Evolutionary conservation across 2,113 vertebrate genomes (phyloP), one percentile per base, ranked within the genome.

Genomic region (Spheniscus mendiculus): DNA sequence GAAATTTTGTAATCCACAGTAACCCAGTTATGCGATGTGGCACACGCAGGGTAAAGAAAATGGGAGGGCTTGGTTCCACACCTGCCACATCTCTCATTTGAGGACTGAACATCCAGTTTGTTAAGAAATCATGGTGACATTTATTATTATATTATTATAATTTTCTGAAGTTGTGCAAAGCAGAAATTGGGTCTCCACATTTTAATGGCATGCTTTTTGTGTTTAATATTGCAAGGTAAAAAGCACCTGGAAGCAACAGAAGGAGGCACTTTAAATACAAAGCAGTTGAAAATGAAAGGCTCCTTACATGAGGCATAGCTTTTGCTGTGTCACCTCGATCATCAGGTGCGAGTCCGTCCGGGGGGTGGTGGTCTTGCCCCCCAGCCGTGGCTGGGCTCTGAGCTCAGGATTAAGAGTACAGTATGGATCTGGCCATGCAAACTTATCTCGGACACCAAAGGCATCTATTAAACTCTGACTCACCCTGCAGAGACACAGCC

Each of bases 291-390:
- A 94, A 83, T 87, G 34, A 79, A 83, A 80, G 26, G 45, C 32
- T 94, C 30, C 29, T 69, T 80, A 47, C 2, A 12, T 9, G 73
- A 87, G 34, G 29, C 1, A 1, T 29, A 76, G 66, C 25, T 90
- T 84, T 63, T 53, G 38, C 63, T 86, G 40, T 61, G 62, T n/a
- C 58, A 61, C 40, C 11, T 6, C 2, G 36, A 32, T 69, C 27
- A n/a, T 14, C 49, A 50, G 30, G n/a, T 3, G 12, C 1, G 0
- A 93, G 40, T 15, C 42, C 3, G 0, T 80, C 38, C 5, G 0
- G 6, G 34, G 11, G 17, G 12, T 3, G 5, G 36, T 89, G 89
- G 42, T 65, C 49, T 49, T n/a, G 13, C 2, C 40, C 23, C 4
- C 2, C 14, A 56, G 67, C 29, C 1, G 1, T 36, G 80, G 29